These are phyloP conservation scores for Zaprionus taronus DNA, from an alignment of 1,140 invertebrate species.

Conservation along the genomic window DNA sequence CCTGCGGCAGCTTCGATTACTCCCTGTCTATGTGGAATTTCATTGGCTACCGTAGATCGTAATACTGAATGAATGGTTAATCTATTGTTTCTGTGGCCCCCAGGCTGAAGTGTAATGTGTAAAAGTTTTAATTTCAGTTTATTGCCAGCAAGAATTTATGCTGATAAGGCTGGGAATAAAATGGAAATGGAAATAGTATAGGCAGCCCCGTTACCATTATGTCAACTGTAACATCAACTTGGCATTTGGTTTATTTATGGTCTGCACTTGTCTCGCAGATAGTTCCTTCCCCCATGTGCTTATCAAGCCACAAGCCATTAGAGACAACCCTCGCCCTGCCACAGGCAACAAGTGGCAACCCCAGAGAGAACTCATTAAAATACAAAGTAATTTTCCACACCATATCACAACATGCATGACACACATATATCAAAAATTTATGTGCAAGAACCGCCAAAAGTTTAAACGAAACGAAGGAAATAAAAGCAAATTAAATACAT, in stretches of 20 bases:
- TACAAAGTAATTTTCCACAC: constrained; percentile 81
- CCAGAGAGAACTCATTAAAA: constrained; percentile 71
- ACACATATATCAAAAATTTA: constrained; percentile 79
- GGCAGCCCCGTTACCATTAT: neutral
- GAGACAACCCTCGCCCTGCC: neutral
- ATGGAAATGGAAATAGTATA: neutral
- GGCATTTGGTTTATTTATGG: constrained; percentile 21
- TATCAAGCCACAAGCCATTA: constrained; percentile 31
- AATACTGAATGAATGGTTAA: constrained; percentile 42
- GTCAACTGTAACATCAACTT: constrained; percentile 8
- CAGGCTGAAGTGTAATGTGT: constrained; percentile 30
- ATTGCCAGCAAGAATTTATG: constrained; percentile 13
- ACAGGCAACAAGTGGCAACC: neutral
- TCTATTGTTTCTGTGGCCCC: constrained; percentile 18
- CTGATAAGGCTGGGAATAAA: neutral
- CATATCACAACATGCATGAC: constrained; percentile 60
- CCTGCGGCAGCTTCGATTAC: constrained; percentile 58
- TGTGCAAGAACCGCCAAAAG: constrained; percentile 69
- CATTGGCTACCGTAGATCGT: constrained; percentile 31
- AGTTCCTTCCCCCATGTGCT: constrained; percentile 20
- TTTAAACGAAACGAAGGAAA: constrained; percentile 51
- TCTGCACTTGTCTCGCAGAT: constrained; percentile 16
- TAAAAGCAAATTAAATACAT: constrained; percentile 74
- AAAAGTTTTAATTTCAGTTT: constrained; percentile 70
- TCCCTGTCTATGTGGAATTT: neutral